These are phyloP conservation scores for Bursaphelenchus okinawaensis DNA, from an alignment of 2,888 invertebrate genomes.

Conservation along the genomic window DNA sequence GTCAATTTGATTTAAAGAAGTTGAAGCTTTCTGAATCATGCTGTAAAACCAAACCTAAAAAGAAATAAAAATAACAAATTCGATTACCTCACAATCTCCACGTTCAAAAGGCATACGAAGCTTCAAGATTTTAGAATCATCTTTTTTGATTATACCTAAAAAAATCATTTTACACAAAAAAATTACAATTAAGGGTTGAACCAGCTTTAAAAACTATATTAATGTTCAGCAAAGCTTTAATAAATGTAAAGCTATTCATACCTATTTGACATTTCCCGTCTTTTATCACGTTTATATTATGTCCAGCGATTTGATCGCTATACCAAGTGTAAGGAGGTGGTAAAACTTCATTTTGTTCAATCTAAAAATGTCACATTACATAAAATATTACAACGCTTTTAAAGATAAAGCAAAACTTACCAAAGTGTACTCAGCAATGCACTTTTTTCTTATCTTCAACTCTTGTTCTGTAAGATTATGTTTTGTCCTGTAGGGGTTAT, in stretches of 20 bases:
- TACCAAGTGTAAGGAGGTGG: constrained; percentile 45
- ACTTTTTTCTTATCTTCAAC: neutral
- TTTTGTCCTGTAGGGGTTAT: no score
- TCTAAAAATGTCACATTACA: neutral
- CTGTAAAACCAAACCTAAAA: neutral
- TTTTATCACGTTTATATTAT: constrained; percentile 53
- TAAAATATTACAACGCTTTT: neutral
- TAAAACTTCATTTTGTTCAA: constrained; percentile 15
- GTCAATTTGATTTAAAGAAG: no score
- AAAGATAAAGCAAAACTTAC: neutral
- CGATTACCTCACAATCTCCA: constrained; percentile 34
- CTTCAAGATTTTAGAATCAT: constrained; percentile 41
- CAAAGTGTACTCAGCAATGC: neutral
- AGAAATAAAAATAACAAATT: constrained; percentile 5
- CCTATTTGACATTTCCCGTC: constrained; percentile 55
- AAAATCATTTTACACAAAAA: constrained; percentile 17
- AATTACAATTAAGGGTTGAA: neutral
- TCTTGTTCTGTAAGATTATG: no score
- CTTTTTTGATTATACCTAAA: constrained; percentile 50
- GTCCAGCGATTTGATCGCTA: constrained; percentile 52
- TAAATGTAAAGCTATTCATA: no score
- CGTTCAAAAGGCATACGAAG: constrained; percentile 14
- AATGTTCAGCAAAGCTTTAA: no score
- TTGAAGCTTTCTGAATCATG: neutral
- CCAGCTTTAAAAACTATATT: neutral